Evolutionary conservation across 2,888 invertebrate genomes (phyloP), one percentile per base, ranked within the genome.

Genomic region (Epsilonema sp.): DNA sequence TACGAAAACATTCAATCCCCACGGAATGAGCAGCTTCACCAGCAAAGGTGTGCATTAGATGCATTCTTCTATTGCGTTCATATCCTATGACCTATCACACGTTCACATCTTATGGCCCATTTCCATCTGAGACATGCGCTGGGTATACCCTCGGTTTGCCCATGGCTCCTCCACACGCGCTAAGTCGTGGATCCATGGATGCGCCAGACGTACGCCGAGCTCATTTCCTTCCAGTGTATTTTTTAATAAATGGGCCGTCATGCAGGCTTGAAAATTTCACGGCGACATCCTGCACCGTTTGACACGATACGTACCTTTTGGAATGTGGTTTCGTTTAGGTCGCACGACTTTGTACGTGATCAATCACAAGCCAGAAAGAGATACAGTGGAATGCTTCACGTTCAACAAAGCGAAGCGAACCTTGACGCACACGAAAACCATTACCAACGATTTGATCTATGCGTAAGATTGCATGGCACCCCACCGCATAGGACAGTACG

Each of bases 281-380:
- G 16, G 8, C 8, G 8, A 31, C 8, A 31, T 31, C 16, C 16
- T 8, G 8, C 31, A 11, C 8, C 16, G 8, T 31, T 11, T 16
- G 16, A 11, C 31, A 31, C 31, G 8, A 31, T 8, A 31, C 8
- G 8, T 31, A 16, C 8, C 8, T 31, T 31, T 11, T 31, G 31
- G 8, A 31, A 16, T 11, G 8, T 31, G 31, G 16, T 11, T 11
- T 8, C 16, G 8, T 31, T 31, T 16, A 40, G 55, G 54, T 8
- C 51, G 57, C n/a, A 42, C 54, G 1, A 50, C 51, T 8, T 49
- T 58, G 16, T 60, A 60, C 45, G 54, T 58, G 13, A 42, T 60
- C 37, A 58, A 56, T 47, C 42, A 37, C 19, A 11, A 3, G 13
- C 26, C 31, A 52, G 54, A 48, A 16, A 42, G 37, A 2, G 37